Evolutionary conservation across 2,797 vertebrate species (phyloP), one percentile per base, ranked within the genome.

Genomic region (Crocodylus rhombifer): DNA sequence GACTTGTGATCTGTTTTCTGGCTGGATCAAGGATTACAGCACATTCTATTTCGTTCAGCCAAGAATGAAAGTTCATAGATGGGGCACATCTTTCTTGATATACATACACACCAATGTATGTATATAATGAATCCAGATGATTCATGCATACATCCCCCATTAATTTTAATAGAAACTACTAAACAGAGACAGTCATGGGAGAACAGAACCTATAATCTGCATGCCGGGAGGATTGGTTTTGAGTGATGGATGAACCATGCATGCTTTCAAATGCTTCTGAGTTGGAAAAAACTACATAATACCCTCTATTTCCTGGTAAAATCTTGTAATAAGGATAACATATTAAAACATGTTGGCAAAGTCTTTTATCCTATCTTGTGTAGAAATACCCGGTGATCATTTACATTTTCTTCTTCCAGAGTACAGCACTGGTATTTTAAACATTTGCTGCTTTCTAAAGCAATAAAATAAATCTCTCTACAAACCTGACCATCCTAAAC

Each of bases 331-430:
- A 84, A 80, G 77, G 4, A 14, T 62, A 51, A 55, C 18, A 71
- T 26, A 75, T 87, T 42, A 57, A 87, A 81, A 80, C 42, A 86
- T 69, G 2, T 76, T 92, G 13, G 64, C 60, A 64, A 91, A 89
- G 6, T 79, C 82, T 63, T 84, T 95, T 2, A n/a, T 80, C 82
- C 78, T 4, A 65, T 78, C 42, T 73, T 15, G 28, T 79, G 5
- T 36, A 86, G 79, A 91, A 95, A 80, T 76, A 88, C 10, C 33
- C 84, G 42, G 30, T 13, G 80, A 87, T 90, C 7, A 51, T 80
- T 88, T 33, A 33, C n/a, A 30, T 67, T 30, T 65, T 67, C 33
- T 71, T 25, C 14, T 77, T 86, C 63, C 20, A 36, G 58, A 61
- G 33, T 90, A 3, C 8, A 83, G 6, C 25, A 86, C 88, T 84